Evolutionary conservation across 2,113 vertebrate genomes (phyloP).

Genomic region (Prinia subflava): DNA sequence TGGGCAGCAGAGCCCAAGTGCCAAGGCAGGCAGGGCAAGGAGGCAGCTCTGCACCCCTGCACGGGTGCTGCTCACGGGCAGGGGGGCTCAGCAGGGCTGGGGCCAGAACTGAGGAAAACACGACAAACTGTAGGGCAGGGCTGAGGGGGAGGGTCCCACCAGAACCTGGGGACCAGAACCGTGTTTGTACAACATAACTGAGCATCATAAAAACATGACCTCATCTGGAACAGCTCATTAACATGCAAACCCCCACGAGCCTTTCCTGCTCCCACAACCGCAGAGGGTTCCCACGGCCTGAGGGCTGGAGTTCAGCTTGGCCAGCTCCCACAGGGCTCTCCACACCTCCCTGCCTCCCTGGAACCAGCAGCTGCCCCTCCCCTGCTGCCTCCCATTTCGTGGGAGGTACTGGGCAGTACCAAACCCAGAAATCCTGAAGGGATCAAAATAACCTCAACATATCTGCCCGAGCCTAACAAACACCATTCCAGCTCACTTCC

Average conservation of each 20-base stretch:
- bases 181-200: neutral
- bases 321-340: neutral
- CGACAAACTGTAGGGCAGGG: neutral
- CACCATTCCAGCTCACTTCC: neutral
- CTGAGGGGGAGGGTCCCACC: neutral
- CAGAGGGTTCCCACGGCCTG: neutral
- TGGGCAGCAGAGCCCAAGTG: neutral
- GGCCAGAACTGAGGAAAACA: neutral
- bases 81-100: accelerated
- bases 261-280: neutral
- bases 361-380: neutral
- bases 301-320: neutral
- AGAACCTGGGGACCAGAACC: neutral
- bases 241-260: neutral
- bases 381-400: neutral
- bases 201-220: neutral
- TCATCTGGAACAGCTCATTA: neutral
- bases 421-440: neutral
- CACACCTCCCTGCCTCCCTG: neutral
- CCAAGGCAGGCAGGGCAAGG: neutral
- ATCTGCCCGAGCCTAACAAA: neutral
- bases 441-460: neutral
- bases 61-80: accelerated
- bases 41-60: accelerated
- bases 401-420: neutral